These are phyloP conservation scores for Andricus quercusramuli DNA, from an alignment of 2,888 invertebrate species.

Conservation along the genomic window DNA sequence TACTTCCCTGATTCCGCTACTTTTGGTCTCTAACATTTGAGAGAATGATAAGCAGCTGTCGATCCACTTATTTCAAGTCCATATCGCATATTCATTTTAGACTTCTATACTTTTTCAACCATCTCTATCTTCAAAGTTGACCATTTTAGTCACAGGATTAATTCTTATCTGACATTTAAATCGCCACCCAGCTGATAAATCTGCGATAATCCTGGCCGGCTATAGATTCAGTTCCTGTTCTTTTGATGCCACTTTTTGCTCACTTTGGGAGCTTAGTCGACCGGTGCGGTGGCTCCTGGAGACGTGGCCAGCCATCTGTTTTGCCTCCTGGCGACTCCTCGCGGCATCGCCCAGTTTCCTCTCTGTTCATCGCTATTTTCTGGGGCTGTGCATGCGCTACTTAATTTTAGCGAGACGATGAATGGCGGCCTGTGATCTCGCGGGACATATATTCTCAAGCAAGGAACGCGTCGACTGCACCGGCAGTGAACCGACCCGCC, in stretches of 20 bases:
- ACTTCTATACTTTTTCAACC: too few relatives aligned
- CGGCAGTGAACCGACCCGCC: conserved; percentile 64
- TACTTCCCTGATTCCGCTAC: too few relatives aligned
- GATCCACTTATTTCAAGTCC: too few relatives aligned
- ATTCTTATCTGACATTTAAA: background rate
- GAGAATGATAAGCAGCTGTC: background rate
- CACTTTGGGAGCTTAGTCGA: conserved; percentile 15
- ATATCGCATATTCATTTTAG: too few relatives aligned
- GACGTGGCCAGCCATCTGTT: conserved; percentile 38
- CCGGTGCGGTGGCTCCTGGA: conserved; percentile 9
- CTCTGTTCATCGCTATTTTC: conserved; percentile 46
- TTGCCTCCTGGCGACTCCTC: conserved; percentile 26
- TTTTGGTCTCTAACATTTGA: too few relatives aligned
- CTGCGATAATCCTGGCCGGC: conserved; percentile 19
- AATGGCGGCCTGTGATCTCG: conserved; percentile 71
- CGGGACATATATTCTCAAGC: conserved; percentile 69
- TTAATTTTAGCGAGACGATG: conserved; percentile 73
- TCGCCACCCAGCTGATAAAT: conserved; percentile 12
- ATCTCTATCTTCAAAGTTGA: too few relatives aligned
- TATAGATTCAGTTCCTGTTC: conserved; percentile 15
- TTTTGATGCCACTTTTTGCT: conserved; percentile 44
- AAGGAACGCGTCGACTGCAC: conserved; percentile 66
- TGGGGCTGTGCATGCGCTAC: conserved; percentile 58
- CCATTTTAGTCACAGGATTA: too few relatives aligned
- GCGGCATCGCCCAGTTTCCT: conserved; percentile 36